phyloP scores from a whole-genome alignment of 2,113 vertebrate genomes.

The Heterotis niloticus region DNA sequence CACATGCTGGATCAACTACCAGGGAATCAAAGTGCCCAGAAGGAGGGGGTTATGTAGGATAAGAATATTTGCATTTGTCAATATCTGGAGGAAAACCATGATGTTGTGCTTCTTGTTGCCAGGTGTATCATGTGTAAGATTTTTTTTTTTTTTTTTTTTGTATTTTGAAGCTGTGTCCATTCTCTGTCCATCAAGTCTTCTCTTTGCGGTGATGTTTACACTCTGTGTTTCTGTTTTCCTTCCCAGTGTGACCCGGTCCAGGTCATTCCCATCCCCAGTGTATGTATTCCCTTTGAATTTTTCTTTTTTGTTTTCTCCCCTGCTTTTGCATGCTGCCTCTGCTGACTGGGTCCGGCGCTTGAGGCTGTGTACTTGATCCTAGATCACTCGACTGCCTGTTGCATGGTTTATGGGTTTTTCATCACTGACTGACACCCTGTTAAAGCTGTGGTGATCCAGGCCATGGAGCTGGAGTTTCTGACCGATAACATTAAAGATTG shows the following conservation, averaged over 20 bases:
- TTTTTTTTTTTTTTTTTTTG: neutral
- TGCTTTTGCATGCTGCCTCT: slow-evolving; percentile 34
- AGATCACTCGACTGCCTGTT: neutral
- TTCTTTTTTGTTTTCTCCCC: slow-evolving; percentile 36
- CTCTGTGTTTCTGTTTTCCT: slow-evolving; percentile 42
- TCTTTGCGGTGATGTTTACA: slow-evolving; percentile 60
- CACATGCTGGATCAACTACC: neutral
- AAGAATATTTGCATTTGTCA: too few species aligned
- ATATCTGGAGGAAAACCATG: too few species aligned
- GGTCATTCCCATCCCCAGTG: slow-evolving; percentile 94
- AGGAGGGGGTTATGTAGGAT: too few species aligned
- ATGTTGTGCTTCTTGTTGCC: too few species aligned
- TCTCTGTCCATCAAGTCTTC: slow-evolving; percentile 49
- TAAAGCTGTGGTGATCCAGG: neutral
- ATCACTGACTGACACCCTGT: neutral
- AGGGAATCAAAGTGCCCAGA: neutral
- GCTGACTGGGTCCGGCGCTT: neutral
- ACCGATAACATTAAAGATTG: neutral
- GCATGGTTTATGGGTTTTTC: neutral
- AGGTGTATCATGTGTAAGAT: neutral
- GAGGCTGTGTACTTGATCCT: neutral
- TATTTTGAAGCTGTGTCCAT: slow-evolving; percentile 47
- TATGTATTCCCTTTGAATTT: slow-evolving; percentile 90
- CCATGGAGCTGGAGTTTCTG: neutral
- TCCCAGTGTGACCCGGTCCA: slow-evolving; percentile 93